Evolutionary conservation across 2,888 invertebrate species (phyloP), one percentile per base, ranked within the genome.

Genomic region (Adineta ricciae): DNA sequence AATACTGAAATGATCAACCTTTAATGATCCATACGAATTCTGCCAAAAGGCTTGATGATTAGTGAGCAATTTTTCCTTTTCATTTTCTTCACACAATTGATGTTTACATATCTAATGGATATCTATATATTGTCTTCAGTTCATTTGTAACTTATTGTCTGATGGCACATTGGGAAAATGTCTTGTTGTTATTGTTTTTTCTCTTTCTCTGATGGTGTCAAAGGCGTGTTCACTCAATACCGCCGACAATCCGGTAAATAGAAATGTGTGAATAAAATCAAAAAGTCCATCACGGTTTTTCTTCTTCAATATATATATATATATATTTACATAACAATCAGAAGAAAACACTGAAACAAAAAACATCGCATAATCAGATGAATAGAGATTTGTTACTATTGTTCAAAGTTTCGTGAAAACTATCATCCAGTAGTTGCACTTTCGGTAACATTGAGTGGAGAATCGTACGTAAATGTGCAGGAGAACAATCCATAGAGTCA

Each of bases 261-360:
- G 32, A 64, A 64, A 64, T 64, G 64, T 64, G 64, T 64, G 64
- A 64, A 64, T 64, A 64, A 64, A 64, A 64, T 64, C 64, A 64
- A 64, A 64, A 64, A 64, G 64, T 64, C 64, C 27, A 64, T 36
- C 16, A 19, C 32, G 32, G 11, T 32, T 64, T 64, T 64, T 64
- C 50, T 64, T 64, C 64, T 64, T 24, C 64, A 64, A 64, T 64
- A 64, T 64, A 36, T 8, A 16, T 64, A n/a, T n/a, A n/a, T n/a
- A 27, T 64, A 64, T 64, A 64, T 64, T 64, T 64, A 64, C 64
- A 64, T 64, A 64, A 64, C 32, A 64, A 64, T 64, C 64, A 64
- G 32, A 64, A 32, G 64, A 64, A 32, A 50, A 50, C 50, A 64
- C 64, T 32, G 64, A 64, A 32, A 64, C 32, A 64, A 56, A 56